These are phyloP conservation scores for Cryptoblepharus egeriae DNA, from an alignment of 2,797 vertebrate genomes.

Conservation along the genomic window DNA sequence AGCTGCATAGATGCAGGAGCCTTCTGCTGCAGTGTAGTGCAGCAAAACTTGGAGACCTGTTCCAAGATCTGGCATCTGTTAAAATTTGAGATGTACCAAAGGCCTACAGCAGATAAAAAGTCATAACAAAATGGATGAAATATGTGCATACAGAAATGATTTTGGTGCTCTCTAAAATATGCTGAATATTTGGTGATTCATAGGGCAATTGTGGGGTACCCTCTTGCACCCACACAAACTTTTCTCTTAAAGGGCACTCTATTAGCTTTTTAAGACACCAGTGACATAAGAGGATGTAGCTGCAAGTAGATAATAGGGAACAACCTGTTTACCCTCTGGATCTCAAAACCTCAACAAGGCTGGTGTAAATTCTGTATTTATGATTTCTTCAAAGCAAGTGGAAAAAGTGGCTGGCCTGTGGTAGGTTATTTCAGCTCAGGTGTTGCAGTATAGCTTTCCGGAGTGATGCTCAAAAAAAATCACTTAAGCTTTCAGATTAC, in stretches of 20 bases:
- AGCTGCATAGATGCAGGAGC: background rate
- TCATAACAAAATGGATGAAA: slow-evolving; percentile 1
- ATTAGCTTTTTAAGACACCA: too few relatives aligned
- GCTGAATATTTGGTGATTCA: background rate
- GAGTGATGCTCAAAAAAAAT: background rate
- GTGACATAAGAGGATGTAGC: background rate
- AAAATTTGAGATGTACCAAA: background rate
- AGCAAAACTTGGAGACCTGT: background rate
- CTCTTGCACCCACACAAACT: too few relatives aligned
- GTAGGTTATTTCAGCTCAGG: background rate
- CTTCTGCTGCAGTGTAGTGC: background rate
- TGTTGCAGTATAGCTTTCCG: accelerated
- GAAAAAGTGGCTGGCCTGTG: slow-evolving; percentile 32
- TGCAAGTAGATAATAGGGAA: background rate
- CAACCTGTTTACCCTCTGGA: background rate
- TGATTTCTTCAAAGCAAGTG: slow-evolving; percentile 39
- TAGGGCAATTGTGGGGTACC: background rate
- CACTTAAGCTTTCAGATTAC: slow-evolving; percentile 10
- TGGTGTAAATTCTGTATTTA: background rate
- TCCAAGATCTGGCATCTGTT: background rate
- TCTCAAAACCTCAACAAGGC: background rate
- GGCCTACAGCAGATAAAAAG: background rate
- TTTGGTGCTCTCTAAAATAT: background rate
- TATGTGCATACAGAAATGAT: background rate
- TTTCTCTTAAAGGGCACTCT: too few relatives aligned